Base-by-base conservation (phyloP, 2,888 invertebrate species). In the Nemurella pictetii region DNA sequence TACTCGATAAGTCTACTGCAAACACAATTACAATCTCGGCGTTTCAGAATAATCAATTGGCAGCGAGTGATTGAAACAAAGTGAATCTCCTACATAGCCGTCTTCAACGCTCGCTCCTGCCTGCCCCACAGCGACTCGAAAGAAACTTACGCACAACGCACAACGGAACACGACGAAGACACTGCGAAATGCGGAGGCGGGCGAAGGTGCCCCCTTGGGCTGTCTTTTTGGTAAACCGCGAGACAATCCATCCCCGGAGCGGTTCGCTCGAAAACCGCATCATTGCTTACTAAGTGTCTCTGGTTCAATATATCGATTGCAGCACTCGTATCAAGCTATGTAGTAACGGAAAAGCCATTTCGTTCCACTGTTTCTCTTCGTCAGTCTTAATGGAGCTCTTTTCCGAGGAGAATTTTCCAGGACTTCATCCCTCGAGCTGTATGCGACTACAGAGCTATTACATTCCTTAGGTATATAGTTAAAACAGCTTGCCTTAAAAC, bases 401-500 rank as follows among this genome's bases (percentile, higher is more conserved):
- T 75, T 15, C 75, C 7, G 5, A 9, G 5, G 27, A 75, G 28
- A 75, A 9, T 75, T 28, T 28, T 28, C 78, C 28, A 30, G n/a
- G 29, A 78, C 9, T 28, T 78, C 28, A 15, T 78, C 20, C 30
- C 78, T 78, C 78, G 15, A 30, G 55, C 55, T 55, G 20, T 55
- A 55, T 12, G 12, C 55, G 29, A n/a, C 78, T 27, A 5, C 30
- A 78, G 55, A 75, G 78, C 78, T 78, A 78, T 78, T 29, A 78
- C 28, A 78, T 7, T n/a, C 78, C 78, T 27, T 78, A 78, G 78
- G 29, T 55, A 55, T 55, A 55, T 20, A 55, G 15, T 55, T 78
- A 78, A 78, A 78, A 78, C 78, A 78, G 78, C 28, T 78, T 78
- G 78, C 30, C 4, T 29, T n/a, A n/a, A n/a, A n/a, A n/a, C n/a